phyloP scores from a whole-genome alignment of 2,113 vertebrate species.

The Struthidea cinerea region DNA sequence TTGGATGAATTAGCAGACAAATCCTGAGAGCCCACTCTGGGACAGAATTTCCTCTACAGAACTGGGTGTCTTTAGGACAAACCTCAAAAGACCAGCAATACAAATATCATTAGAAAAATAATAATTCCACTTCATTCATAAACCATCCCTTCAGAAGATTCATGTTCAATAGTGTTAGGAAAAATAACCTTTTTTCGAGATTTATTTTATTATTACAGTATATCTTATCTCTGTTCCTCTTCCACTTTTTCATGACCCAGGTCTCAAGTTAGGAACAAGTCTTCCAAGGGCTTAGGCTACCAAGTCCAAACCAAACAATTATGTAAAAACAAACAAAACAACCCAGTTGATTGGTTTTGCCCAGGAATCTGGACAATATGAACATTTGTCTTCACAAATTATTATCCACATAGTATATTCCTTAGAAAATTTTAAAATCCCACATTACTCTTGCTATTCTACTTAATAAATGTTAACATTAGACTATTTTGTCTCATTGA shows the following conservation, averaged over 20 bases:
- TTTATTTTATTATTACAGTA: not conserved
- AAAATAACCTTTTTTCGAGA: not conserved
- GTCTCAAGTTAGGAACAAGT: not conserved
- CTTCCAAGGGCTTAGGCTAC: not conserved
- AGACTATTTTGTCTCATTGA: not conserved
- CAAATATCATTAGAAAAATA: not conserved
- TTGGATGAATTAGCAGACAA: not conserved
- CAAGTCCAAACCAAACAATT: not conserved
- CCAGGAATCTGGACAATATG: not conserved
- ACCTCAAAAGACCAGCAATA: not conserved
- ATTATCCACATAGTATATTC: not conserved
- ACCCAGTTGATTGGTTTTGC: not conserved
- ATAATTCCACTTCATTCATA: not conserved
- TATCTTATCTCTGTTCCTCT: not conserved
- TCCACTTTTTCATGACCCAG: fast-evolving
- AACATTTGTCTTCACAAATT: not conserved
- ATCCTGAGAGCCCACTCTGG: not conserved
- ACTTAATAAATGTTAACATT: not conserved
- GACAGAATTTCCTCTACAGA: not conserved
- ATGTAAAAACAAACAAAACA: not conserved
- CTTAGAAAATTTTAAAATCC: not conserved
- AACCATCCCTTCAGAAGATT: not conserved
- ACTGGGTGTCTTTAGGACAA: not conserved
- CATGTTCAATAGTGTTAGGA: not conserved
- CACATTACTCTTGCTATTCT: not conserved